These are phyloP conservation scores for Odontamblyopus lacepedii DNA, from an alignment of 2,797 vertebrate species.

Conservation along the genomic window DNA sequence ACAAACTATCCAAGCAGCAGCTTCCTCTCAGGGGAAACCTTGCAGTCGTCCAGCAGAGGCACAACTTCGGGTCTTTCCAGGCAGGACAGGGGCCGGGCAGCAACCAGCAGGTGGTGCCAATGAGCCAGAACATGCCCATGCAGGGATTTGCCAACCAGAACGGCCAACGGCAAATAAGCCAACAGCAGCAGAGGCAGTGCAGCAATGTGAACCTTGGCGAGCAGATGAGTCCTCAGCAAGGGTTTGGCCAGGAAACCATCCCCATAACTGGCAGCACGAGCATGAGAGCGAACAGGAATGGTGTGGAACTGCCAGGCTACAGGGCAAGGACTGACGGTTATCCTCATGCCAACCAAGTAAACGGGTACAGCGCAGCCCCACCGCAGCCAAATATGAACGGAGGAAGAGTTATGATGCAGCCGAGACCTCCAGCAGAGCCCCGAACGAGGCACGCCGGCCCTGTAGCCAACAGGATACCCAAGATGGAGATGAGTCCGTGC, in stretches of 20 bases:
- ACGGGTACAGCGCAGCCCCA: constrained; percentile 68
- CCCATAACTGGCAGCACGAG: constrained; percentile 69
- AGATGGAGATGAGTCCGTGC: constrained; percentile 59
- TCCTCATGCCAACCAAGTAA: constrained; percentile 74
- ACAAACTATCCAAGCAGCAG: constrained; percentile 75
- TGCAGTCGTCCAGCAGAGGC: constrained; percentile 85
- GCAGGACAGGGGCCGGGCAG: constrained; percentile 71
- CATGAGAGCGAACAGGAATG: constrained; percentile 74
- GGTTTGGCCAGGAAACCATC: constrained; percentile 79
- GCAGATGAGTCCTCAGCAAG: constrained; percentile 75
- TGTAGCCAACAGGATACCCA: constrained; percentile 73
- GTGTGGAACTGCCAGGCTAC: constrained; percentile 78
- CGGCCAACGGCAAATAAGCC: constrained; percentile 71
- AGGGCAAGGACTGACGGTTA: constrained; percentile 76
- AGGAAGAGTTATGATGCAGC: constrained; percentile 78
- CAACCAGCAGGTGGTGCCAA: constrained; percentile 67
- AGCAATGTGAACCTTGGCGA: constrained; percentile 66
- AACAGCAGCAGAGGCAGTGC: constrained; percentile 80
- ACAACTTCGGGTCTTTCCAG: constrained; percentile 84
- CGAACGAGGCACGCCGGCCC: constrained; percentile 74
- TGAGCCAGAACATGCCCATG: constrained; percentile 74
- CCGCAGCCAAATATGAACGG: constrained; percentile 71
- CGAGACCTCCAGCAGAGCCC: constrained; percentile 85
- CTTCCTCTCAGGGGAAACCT: constrained; percentile 81
- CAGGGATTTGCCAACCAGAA: constrained; percentile 75